Percentiles rank a stretch among this genome's conserved stretches.
Evolutionary conservation across 64 coral and sea anemone genomes (phyloP).

Genomic region (Trachythela sp.): DNA sequence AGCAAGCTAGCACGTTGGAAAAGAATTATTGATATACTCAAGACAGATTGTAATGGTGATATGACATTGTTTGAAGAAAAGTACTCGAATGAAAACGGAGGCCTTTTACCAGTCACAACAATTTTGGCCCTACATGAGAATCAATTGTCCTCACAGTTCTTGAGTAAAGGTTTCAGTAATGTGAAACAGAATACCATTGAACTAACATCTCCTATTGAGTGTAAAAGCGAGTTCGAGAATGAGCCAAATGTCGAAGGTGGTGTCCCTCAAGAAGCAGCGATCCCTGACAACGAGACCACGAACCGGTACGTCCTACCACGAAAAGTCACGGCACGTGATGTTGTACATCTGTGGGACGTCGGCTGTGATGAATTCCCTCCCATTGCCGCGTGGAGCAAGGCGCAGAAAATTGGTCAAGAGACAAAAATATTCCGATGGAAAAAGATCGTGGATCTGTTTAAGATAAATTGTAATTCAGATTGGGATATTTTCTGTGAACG

Average conservation of each 20-base stretch:
- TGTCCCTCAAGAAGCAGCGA: neutral
- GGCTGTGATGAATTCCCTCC: conserved; percentile 92
- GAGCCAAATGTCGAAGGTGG: conserved; percentile 4
- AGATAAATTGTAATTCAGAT: conserved; percentile 61
- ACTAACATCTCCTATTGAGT: conserved; percentile 6
- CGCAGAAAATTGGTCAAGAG: conserved; percentile 97
- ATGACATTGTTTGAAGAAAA: conserved; percentile 75
- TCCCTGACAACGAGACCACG: conserved; percentile 10
- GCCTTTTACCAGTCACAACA: conserved; percentile 86
- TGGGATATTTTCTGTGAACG: conserved; percentile 60
- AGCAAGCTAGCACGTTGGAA: conserved; percentile 99
- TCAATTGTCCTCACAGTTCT: conserved; percentile 78
- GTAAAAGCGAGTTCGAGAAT: neutral
- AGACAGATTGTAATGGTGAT: conserved; percentile 70
- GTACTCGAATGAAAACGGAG: conserved; percentile 73
- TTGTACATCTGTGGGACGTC: conserved; percentile 87
- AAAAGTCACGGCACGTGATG: conserved; percentile 85
- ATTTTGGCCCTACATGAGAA: conserved; percentile 93
- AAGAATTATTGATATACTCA: conserved; percentile 90
- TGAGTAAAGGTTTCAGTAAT: conserved; percentile 26
- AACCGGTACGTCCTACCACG: conserved; percentile 78
- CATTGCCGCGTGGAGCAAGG: conserved; percentile 74
- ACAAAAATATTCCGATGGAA: conserved; percentile 99
- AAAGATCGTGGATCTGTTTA: conserved; percentile 96
- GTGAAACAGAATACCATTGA: conserved; percentile 23